A percentile compares a stretch with the other conserved stretches of the same genome.
Evolutionary conservation across 2,888 invertebrate species (phyloP).

Genomic region (Sesamia inferens): DNA sequence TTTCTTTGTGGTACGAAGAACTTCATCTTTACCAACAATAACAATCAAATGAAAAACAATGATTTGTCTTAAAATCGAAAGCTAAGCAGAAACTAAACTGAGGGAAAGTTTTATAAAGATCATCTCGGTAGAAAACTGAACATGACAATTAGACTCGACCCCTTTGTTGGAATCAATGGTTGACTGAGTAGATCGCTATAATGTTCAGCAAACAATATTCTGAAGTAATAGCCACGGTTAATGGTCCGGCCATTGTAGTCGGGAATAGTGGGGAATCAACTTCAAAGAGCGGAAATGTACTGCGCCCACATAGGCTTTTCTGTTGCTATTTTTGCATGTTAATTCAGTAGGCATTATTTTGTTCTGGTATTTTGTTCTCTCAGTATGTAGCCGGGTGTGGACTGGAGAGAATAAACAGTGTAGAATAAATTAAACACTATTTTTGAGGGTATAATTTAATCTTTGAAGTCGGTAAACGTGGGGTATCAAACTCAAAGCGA

Average conservation of each 20-base stretch:
- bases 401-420: too few species aligned
- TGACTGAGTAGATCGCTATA: slow-evolving; percentile 24
- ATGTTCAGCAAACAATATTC: slow-evolving; percentile 49
- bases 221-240: slow-evolving; percentile 19
- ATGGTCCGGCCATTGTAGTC: slow-evolving; percentile 31
- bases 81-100: not conserved
- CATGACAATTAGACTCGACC: slow-evolving; percentile 37
- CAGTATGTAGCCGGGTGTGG: too few species aligned
- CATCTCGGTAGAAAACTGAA: not conserved
- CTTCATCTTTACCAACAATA: slow-evolving; percentile 20
- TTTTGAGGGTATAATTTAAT: too few species aligned
- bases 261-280: not conserved
- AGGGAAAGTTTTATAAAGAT: slow-evolving; percentile 6
- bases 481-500: not conserved
- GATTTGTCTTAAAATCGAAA: slow-evolving; percentile 17
- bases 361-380: not conserved
- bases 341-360: not conserved
- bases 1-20: not conserved
- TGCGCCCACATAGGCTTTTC: not conserved
- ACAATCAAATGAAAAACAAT: slow-evolving; percentile 12
- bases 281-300: slow-evolving; percentile 1
- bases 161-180: slow-evolving; percentile 29
- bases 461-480: slow-evolving; percentile 31
- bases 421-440: too few species aligned
- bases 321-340: not conserved